Evolutionary conservation across 2,888 invertebrate genomes (phyloP).

Genomic region (Eupithecia centaureata): DNA sequence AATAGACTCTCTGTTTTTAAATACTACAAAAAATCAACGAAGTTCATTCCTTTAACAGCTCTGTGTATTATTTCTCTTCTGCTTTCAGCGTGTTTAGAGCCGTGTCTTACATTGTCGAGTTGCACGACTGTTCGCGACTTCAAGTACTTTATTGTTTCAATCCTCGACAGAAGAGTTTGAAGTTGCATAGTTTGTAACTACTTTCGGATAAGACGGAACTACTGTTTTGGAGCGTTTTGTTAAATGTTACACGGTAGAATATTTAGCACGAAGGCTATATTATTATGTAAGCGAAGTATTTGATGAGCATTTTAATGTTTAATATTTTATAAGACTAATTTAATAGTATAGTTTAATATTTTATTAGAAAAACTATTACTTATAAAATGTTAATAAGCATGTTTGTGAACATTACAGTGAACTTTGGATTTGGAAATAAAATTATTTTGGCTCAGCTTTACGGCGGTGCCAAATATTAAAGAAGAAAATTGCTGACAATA

Average conservation of each 20-base stretch:
- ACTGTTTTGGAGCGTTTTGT: not conserved
- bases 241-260: not conserved
- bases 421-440: not conserved
- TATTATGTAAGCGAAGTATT: not conserved
- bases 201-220: not conserved
- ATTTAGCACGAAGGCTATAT: not conserved
- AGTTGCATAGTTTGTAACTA: slow-evolving; percentile 13
- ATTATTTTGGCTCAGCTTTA: too few species aligned
- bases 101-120: slow-evolving; percentile 28
- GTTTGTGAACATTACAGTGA: not conserved
- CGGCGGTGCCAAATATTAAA: not conserved
- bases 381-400: too few species aligned
- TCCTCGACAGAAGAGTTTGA: slow-evolving; percentile 21
- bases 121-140: slow-evolving; percentile 24
- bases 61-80: not conserved
- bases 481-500: not conserved
- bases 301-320: not conserved
- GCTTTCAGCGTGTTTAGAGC: slow-evolving; percentile 7
- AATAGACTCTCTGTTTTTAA: too few species aligned
- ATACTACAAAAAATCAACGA: too few species aligned
- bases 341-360: too few species aligned
- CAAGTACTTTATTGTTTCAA: slow-evolving; percentile 26
- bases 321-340: too few species aligned
- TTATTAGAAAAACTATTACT: too few species aligned
- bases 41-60: too few species aligned